These are phyloP conservation scores for Sigmodon hispidus DNA, from an alignment of 2,113 vertebrate species.

Conservation along the genomic window DNA sequence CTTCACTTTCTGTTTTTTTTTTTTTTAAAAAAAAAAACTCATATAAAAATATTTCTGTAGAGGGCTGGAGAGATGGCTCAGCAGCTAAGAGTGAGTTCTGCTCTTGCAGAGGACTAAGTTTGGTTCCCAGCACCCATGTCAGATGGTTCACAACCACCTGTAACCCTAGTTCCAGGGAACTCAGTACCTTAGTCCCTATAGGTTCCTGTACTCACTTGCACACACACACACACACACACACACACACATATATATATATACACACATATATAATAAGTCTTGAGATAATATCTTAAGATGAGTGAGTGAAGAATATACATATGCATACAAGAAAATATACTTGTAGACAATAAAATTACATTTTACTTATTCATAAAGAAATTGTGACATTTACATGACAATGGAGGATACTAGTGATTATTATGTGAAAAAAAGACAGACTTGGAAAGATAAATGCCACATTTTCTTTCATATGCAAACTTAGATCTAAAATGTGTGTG, in stretches of 20 bases:
- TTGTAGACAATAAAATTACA: neutral
- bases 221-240: neutral
- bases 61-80: neutral
- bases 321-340: neutral
- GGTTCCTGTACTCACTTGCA: neutral
- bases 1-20: neutral
- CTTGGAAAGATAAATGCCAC: neutral
- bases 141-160: neutral
- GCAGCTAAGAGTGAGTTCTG: too few species aligned
- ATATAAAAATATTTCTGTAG: too few species aligned
- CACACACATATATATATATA: neutral
- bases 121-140: neutral
- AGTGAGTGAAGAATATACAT: too few species aligned
- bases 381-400: neutral
- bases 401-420: neutral
- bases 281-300: neutral
- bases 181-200: neutral
- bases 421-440: neutral
- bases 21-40: too few species aligned
- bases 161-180: neutral
- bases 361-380: neutral
- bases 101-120: neutral
- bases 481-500: neutral
- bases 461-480: neutral
- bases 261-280: too few species aligned